These are phyloP conservation scores for Leptatherina wallacei DNA, from an alignment of 2,797 vertebrate genomes.

Conservation along the genomic window DNA sequence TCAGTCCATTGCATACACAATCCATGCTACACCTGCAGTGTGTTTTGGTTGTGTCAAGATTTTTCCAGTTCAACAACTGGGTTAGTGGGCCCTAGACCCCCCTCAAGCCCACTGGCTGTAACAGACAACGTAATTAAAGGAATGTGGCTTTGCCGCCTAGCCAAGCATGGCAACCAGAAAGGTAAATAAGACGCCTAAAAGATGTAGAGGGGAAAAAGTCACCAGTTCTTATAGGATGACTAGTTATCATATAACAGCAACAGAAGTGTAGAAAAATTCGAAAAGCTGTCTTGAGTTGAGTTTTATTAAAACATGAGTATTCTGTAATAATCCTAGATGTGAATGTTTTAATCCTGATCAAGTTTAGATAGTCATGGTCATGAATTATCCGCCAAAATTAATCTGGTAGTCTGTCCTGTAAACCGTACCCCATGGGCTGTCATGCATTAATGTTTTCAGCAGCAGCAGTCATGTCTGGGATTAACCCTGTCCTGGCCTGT, in stretches of 20 bases:
- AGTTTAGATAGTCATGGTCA: neutral
- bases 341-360: neutral
- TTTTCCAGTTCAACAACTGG: constrained; percentile 59
- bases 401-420: constrained; percentile 32
- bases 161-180: constrained; percentile 21
- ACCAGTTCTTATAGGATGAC: too few species aligned
- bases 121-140: constrained; percentile 57
- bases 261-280: too few species aligned
- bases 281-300: too few species aligned
- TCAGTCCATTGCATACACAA: neutral
- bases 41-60: constrained; percentile 44
- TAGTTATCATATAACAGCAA: too few species aligned
- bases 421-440: constrained; percentile 14
- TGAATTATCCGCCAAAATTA: constrained; percentile 11
- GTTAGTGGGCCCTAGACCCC: constrained; percentile 40
- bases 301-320: too few species aligned
- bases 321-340: too few species aligned
- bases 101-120: constrained; percentile 20
- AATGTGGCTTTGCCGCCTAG: constrained; percentile 42
- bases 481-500: constrained; percentile 60
- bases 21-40: constrained; percentile 32
- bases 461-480: constrained; percentile 51
- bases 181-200: constrained; percentile 4
- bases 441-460: constrained; percentile 29
- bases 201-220: neutral